A percentile compares a stretch with the other conserved stretches of the same genome.
Evolutionary conservation across 2,888 invertebrate species (phyloP).

Genomic region (Cephus pygmeus): DNA sequence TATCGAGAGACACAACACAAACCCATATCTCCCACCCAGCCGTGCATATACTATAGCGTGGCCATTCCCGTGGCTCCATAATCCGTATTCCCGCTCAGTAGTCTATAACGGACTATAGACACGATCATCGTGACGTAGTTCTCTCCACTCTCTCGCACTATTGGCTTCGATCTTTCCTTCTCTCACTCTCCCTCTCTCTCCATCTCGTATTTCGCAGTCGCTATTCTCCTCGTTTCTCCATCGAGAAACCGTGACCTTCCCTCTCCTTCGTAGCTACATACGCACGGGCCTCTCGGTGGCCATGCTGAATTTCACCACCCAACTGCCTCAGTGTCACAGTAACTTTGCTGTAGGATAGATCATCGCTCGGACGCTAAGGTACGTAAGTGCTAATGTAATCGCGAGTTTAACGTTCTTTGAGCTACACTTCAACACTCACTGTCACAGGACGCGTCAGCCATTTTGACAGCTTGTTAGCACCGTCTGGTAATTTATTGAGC

Average conservation of each 20-base stretch:
- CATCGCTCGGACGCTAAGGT: conserved; percentile 20
- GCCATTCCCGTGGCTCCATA: neutral
- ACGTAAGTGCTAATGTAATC: neutral
- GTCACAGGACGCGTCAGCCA: neutral
- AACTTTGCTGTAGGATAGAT: conserved; percentile 39
- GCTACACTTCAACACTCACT: neutral
- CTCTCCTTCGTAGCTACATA: conserved; percentile 15
- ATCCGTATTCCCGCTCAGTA: neutral
- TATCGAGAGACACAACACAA: neutral
- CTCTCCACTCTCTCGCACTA: conserved; percentile 10
- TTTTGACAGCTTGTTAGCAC: neutral
- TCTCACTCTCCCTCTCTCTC: conserved; percentile 19
- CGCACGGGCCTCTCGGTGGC: conserved; percentile 26
- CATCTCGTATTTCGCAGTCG: neutral
- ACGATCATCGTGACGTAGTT: neutral
- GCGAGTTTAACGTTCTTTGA: neutral
- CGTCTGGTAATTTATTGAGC: neutral
- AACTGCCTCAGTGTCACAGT: conserved; percentile 46
- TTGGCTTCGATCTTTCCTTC: conserved; percentile 15
- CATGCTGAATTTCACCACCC: conserved; percentile 36
- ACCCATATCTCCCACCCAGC: neutral
- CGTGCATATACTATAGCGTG: neutral
- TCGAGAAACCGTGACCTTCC: neutral
- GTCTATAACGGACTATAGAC: neutral
- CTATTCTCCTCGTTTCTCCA: neutral